Evolutionary conservation across 2,113 vertebrate species (phyloP).

Genomic region (Geothlypis trichas): DNA sequence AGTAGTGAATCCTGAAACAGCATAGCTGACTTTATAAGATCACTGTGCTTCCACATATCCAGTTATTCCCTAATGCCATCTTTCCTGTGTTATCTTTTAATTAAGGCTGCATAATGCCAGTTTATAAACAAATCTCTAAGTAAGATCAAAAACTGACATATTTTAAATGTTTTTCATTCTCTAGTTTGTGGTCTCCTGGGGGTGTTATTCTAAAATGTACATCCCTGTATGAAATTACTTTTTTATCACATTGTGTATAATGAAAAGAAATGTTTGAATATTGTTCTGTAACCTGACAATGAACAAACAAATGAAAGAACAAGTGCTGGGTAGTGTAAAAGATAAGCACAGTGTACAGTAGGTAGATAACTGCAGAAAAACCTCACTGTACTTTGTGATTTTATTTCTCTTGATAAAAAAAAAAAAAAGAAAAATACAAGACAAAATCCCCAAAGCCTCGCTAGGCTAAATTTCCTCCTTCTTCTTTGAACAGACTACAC

Average conservation of each 20-base stretch:
- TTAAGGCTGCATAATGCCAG: conserved; percentile 73
- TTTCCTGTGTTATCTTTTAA: conserved; percentile 74
- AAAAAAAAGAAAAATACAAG: conserved; percentile 39
- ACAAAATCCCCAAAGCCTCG: conserved; percentile 81
- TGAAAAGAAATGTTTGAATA: conserved; percentile 75
- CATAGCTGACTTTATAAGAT: conserved; percentile 68
- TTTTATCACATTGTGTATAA: conserved; percentile 51
- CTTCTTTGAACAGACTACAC: conserved; percentile 82
- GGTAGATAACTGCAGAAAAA: conserved; percentile 46
- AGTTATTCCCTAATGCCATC: conserved; percentile 51
- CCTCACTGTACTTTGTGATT: conserved; percentile 30
- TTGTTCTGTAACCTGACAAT: conserved; percentile 73
- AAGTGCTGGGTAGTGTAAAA: conserved; percentile 41
- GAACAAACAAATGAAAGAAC: conserved; percentile 73
- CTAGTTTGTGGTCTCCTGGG: conserved; percentile 64
- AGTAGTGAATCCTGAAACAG: conserved; percentile 66
- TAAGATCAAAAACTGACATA: conserved; percentile 76
- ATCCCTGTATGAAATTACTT: conserved; percentile 68
- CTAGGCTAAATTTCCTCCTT: conserved; percentile 79
- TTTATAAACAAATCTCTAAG: conserved; percentile 76
- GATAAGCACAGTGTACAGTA: neutral
- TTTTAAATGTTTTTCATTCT: conserved; percentile 71
- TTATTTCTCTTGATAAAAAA: conserved; percentile 48
- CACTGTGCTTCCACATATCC: conserved; percentile 36
- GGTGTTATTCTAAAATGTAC: conserved; percentile 67